Evolutionary conservation across 1,140 invertebrate species (phyloP), one percentile per base, ranked within the genome.

Genomic region (Ephestia elutella): DNA sequence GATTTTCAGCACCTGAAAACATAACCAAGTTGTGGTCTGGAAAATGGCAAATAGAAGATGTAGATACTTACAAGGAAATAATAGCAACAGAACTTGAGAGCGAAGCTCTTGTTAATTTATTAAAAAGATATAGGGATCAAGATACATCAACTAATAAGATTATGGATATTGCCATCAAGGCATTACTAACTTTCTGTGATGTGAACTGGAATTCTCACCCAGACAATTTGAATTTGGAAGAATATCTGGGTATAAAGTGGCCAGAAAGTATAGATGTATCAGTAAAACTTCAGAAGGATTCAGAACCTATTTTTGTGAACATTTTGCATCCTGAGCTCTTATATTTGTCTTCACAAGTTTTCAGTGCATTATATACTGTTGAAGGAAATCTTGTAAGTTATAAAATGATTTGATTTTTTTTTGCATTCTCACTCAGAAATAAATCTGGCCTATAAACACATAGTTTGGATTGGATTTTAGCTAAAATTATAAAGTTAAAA

Each of bases 141-240:
- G 50, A 49, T 19, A 54, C 4, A 44, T 17, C 18, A 35, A 54
- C 63, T 19, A 56, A 70, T 10, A 60, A 68, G 20, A 59, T 79
- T 18, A 62, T 81, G 18, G 61, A 71, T 32, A 50, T 75, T 13
- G 74, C 72, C 15, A 67, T 84, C 0, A 71, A 64, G 62, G 66
- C 77, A 44, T 80, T 96, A 11, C 90, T 94, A 56, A 87, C 90
- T 38, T 97, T 96, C 89, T 90, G 95, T 59, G 93, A 96, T 83
- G 90, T 89, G 35, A 97, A 97, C 85, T 97, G 95, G 90, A 93
- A 93, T 59, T 93, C 95, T 9, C 94, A 95, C n/a, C 79, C 90
- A 61, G 70, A 88, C 63, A 65, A 86, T 49, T 75, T 83, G 5
- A 54, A 70, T 28, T 75, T 76, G 66, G 68, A 72, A 60, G 70